Evolutionary conservation across 1,140 invertebrate genomes (phyloP).

Genomic region (Gonioctena quinquepunctata): DNA sequence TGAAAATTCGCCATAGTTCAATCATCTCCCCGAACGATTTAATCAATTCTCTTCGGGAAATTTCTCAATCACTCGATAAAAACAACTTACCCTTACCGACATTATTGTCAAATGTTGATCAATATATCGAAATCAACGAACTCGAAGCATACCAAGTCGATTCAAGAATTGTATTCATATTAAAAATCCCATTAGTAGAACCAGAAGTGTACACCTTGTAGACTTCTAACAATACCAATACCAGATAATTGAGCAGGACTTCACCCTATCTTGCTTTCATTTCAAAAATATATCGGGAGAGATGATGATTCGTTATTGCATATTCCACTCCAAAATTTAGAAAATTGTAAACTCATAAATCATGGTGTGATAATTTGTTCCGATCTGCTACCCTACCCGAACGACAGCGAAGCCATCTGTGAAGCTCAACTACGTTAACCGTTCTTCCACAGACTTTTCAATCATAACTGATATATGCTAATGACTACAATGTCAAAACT

Average conservation of each 20-base stretch:
- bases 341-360: conserved; percentile 11
- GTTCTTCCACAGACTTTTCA: conserved; percentile 13
- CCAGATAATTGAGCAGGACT: conserved; percentile 15
- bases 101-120: conserved; percentile 6
- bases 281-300: conserved; percentile 12
- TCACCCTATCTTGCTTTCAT: neutral
- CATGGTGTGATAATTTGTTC: conserved; percentile 2
- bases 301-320: conserved; percentile 14
- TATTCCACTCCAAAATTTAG: conserved; percentile 1
- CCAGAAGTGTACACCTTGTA: conserved; percentile 8
- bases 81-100: conserved; percentile 23
- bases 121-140: conserved; percentile 28
- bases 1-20: conserved; percentile 24
- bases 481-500: conserved; percentile 29
- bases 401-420: conserved; percentile 15
- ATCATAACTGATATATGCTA: neutral
- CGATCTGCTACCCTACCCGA: conserved; percentile 21
- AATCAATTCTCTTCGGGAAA: conserved; percentile 8
- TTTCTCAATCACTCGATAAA: conserved; percentile 19
- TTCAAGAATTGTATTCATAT: conserved; percentile 20
- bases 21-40: conserved; percentile 17
- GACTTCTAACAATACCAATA: conserved; percentile 9
- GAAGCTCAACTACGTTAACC: conserved; percentile 18
- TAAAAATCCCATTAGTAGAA: conserved; percentile 22
- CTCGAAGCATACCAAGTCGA: conserved; percentile 24